phyloP scores from a whole-genome alignment of 2,888 invertebrate genomes.

The Adelphocoris suturalis region DNA sequence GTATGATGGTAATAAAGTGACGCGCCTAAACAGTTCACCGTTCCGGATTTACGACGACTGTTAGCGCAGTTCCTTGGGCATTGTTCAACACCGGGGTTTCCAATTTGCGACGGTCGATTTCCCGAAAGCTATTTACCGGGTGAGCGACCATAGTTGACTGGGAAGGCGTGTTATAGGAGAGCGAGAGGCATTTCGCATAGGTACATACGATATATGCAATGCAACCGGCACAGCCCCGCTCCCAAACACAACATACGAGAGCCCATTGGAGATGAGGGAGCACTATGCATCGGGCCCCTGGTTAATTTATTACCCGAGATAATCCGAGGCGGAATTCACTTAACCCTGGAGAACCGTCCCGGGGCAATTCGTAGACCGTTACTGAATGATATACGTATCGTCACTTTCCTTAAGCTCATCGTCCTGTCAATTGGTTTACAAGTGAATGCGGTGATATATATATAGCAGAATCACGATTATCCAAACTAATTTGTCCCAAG shows the following conservation, averaged over 20 bases:
- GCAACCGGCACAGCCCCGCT: neutral
- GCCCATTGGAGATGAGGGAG: conserved; percentile 18
- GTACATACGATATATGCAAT: neutral
- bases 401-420: conserved; percentile 9
- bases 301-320: conserved; percentile 52
- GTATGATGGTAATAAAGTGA: neutral
- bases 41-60: neutral
- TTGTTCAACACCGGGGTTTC: neutral
- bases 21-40: neutral
- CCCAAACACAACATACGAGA: conserved; percentile 10
- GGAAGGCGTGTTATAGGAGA: conserved; percentile 1
- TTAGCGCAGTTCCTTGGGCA: neutral
- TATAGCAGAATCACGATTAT: too few relatives aligned
- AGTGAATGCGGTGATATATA: too few relatives aligned
- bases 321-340: conserved; percentile 38
- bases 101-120: conserved; percentile 1
- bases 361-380: conserved; percentile 41
- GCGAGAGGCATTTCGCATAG: neutral
- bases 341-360: conserved; percentile 43
- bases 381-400: conserved; percentile 19
- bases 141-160: neutral
- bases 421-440: conserved; percentile 5
- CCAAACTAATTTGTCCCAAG: too few relatives aligned
- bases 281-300: neutral
- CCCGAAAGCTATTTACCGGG: conserved; percentile 35